A percentile compares a stretch with the other conserved stretches of the same genome.
phyloP scores from a whole-genome alignment of 2,888 invertebrate species.

The Brenthis daphne region DNA sequence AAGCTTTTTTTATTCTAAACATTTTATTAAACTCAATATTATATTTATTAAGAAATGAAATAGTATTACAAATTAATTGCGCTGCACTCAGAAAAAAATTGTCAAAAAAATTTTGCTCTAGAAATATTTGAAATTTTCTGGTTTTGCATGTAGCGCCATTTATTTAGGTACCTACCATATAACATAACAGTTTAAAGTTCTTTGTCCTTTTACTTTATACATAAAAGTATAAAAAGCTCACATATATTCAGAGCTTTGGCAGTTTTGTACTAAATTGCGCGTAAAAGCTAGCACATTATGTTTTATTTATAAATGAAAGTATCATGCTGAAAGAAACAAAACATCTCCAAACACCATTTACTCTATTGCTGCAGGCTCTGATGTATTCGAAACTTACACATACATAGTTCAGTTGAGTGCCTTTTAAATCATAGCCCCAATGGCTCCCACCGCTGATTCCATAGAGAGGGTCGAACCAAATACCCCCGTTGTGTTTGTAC shows the following conservation, averaged over 20 bases:
- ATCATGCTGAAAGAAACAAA: not conserved
- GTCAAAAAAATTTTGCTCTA: too few relatives aligned
- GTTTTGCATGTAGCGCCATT: too few relatives aligned
- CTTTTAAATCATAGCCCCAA: conserved; percentile 32
- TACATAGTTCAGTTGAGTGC: conserved; percentile 30
- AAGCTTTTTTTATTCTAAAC: too few relatives aligned
- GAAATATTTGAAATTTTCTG: too few relatives aligned
- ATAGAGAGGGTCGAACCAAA: conserved; percentile 26
- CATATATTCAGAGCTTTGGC: not conserved
- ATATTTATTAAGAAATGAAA: too few relatives aligned
- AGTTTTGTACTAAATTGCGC: not conserved
- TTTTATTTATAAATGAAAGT: conserved; percentile 21
- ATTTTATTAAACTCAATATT: too few relatives aligned
- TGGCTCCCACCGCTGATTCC: conserved; percentile 13
- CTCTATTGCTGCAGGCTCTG: not conserved
- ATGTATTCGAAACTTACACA: conserved; percentile 27
- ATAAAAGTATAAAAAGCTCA: not conserved
- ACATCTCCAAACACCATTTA: conserved; percentile 20
- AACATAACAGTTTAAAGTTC: too few relatives aligned
- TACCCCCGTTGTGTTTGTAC: conserved; percentile 29
- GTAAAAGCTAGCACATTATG: conserved; percentile 12
- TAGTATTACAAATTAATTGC: too few relatives aligned
- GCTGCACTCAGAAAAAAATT: too few relatives aligned
- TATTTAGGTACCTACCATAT: too few relatives aligned
- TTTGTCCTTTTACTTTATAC: too few relatives aligned